Evolutionary conservation across 2,797 vertebrate genomes (phyloP).

Genomic region (Coregonus ussuriensis): DNA sequence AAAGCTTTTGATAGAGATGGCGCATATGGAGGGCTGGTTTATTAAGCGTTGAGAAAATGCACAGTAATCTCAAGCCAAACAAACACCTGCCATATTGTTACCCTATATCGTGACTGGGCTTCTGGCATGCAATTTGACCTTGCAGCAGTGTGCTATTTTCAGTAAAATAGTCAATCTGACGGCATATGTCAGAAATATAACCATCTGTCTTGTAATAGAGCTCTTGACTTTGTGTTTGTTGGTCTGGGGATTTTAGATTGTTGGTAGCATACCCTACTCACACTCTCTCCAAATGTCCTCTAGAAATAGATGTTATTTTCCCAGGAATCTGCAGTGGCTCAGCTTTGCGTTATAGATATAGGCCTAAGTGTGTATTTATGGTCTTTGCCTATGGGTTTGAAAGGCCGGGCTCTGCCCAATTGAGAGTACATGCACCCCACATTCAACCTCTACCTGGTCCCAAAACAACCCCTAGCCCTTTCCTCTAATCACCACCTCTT

Average conservation of each 20-base stretch:
- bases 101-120: constrained; percentile 60
- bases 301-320: neutral
- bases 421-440: neutral
- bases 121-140: constrained; percentile 67
- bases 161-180: neutral
- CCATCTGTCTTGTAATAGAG: neutral
- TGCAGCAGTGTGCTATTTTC: constrained; percentile 57
- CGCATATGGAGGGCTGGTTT: neutral
- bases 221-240: neutral
- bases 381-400: neutral
- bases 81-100: constrained; percentile 36
- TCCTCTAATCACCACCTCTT: neutral
- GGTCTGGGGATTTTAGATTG: neutral
- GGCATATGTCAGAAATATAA: neutral
- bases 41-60: neutral
- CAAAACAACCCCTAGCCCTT: neutral
- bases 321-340: neutral
- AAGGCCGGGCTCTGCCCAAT: neutral
- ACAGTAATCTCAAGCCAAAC: neutral
- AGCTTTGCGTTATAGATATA: neutral
- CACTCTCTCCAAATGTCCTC: neutral
- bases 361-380: neutral
- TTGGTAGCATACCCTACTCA: neutral
- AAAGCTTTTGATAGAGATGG: neutral
- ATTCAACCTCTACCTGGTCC: neutral